Conservation (phyloP, 2,888 invertebrate genomes). For the Yponomeuta cagnagella region DNA sequence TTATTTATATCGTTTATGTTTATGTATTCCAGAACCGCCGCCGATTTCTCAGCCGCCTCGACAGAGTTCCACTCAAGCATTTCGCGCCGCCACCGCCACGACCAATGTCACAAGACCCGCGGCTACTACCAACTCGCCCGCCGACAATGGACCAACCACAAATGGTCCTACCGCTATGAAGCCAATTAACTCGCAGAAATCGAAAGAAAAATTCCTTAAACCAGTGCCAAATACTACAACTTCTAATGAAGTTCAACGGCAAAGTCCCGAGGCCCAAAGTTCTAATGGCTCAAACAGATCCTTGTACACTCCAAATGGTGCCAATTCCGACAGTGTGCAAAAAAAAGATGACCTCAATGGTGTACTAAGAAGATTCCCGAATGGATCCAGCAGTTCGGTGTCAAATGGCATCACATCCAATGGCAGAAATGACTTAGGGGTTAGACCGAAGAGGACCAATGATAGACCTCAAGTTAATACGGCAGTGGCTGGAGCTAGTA, state of each 20-base stretch:
- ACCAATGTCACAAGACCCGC: neutral
- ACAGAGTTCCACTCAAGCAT: neutral
- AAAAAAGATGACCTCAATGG: neutral
- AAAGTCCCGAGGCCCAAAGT: no score
- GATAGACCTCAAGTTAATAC: slow-evolving; percentile 63
- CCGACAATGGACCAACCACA: neutral
- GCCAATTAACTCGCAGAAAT: neutral
- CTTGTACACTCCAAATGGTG: neutral
- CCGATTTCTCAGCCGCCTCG: neutral
- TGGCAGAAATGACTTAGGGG: neutral
- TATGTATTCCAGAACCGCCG: neutral
- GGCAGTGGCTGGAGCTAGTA: slow-evolving; percentile 35
- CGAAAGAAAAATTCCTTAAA: neutral
- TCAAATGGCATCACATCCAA: neutral
- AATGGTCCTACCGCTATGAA: neutral
- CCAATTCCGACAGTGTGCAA: neutral
- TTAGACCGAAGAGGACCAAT: slow-evolving; percentile 47
- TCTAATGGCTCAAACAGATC: neutral
- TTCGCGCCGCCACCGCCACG: neutral
- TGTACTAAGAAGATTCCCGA: neutral
- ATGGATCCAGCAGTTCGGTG: neutral
- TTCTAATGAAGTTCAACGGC: neutral
- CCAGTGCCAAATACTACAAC: slow-evolving; percentile 4
- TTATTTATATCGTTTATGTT: neutral
- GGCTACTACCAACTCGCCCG: neutral